Percentiles rank a stretch among this genome's conserved stretches.
phyloP scores from a whole-genome alignment of 1,140 invertebrate species.

The Leguminivora glycinivorella region DNA sequence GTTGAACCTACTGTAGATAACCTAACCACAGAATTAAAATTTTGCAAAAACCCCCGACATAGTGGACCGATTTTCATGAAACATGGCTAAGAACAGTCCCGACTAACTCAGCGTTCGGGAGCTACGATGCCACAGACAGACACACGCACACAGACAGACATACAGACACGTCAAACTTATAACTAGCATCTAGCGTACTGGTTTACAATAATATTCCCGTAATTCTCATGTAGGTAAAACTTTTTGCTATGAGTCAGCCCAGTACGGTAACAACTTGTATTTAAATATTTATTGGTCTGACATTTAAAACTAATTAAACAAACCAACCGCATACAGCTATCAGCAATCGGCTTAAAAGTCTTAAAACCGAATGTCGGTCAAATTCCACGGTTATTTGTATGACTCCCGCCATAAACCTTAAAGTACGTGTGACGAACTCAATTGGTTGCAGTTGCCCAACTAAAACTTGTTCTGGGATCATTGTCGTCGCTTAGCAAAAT shows the following conservation, averaged over 20 bases:
- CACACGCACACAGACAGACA: too few species aligned
- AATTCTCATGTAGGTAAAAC: background rate
- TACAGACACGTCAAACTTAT: too few species aligned
- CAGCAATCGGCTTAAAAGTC: background rate
- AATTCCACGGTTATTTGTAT: conserved; percentile 9
- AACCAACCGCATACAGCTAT: background rate
- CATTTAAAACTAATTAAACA: conserved; percentile 10
- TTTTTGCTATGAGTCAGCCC: background rate
- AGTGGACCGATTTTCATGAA: too few species aligned
- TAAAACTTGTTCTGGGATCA: background rate
- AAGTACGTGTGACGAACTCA: conserved; percentile 13
- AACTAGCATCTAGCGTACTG: too few species aligned
- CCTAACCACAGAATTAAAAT: too few species aligned
- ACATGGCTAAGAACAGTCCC: too few species aligned
- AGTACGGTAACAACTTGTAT: background rate
- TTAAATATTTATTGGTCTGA: conserved; percentile 1
- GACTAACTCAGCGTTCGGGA: too few species aligned
- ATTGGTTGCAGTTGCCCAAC: conserved; percentile 13
- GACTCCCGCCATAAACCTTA: background rate
- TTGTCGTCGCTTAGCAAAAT: background rate
- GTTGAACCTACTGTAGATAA: too few species aligned
- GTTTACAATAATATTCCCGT: background rate
- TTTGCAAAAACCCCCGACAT: too few species aligned
- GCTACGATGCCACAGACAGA: too few species aligned
- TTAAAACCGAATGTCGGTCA: background rate